Conservation (phyloP, 1,140 invertebrate genomes). For the Atta colombica region DNA sequence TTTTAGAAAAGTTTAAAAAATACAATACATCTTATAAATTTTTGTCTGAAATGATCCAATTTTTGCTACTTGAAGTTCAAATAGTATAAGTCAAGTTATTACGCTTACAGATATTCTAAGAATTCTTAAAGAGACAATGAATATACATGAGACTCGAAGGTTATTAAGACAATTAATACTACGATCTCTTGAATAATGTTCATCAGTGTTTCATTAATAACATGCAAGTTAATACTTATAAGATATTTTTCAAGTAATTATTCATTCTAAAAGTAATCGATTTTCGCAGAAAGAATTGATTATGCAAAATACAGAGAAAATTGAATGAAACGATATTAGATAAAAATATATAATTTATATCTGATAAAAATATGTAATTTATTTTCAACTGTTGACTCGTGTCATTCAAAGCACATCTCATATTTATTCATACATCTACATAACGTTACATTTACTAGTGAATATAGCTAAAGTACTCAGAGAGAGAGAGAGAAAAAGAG, state of each 20-base stretch:
- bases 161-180: slow-evolving; percentile 4
- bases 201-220: neutral
- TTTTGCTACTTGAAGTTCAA: slow-evolving; percentile 22
- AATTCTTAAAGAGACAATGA: slow-evolving; percentile 7
- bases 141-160: neutral
- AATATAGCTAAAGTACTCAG: neutral
- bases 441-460: neutral
- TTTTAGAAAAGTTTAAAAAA: slow-evolving; percentile 1
- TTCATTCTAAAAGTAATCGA: neutral
- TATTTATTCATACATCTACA: neutral
- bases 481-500: too few relatives aligned
- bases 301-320: neutral
- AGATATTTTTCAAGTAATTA: slow-evolving; percentile 6
- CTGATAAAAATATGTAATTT: neutral
- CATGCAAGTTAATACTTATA: neutral
- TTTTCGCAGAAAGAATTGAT: neutral
- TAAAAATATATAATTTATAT: neutral
- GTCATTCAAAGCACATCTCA: neutral
- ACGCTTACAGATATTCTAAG: neutral
- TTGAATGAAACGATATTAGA: neutral
- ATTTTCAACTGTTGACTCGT: neutral
- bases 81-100: slow-evolving; percentile 23
- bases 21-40: neutral
- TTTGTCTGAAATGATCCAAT: neutral
- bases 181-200: neutral